Evolutionary conservation across 2,797 vertebrate genomes (phyloP).

Genomic region (Neoniphon sammara): DNA sequence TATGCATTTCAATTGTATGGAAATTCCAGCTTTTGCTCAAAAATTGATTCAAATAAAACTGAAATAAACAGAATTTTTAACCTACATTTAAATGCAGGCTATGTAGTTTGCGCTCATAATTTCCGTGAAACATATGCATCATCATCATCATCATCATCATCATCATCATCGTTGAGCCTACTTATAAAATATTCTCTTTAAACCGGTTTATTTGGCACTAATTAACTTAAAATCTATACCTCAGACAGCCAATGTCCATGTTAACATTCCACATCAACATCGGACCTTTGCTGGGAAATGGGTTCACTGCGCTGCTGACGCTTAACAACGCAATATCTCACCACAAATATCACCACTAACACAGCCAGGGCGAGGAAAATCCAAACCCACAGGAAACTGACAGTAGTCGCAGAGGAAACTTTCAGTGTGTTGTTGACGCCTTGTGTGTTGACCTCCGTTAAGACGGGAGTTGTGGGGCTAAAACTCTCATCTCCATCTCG

Average conservation of each 20-base stretch:
- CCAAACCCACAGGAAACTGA: slow-evolving; percentile 68
- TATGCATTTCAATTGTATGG: no score
- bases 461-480: not conserved
- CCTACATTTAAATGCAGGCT: no score
- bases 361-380: slow-evolving; percentile 48
- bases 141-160: no score
- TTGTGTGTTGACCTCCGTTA: not conserved
- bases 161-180: no score
- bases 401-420: not conserved
- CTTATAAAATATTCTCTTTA: no score
- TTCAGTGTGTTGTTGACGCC: slow-evolving; percentile 5
- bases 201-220: no score
- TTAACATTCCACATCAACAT: slow-evolving; percentile 4
- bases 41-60: no score
- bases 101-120: no score
- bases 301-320: slow-evolving; percentile 46
- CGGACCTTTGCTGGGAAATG: not conserved
- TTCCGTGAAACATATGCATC: no score
- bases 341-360: slow-evolving; percentile 42
- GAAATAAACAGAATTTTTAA: no score
- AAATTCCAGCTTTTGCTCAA: no score
- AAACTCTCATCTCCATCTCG: not conserved
- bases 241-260: not conserved
- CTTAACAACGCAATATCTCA: slow-evolving; percentile 60
- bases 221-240: no score